Conservation (phyloP, 2,888 invertebrate species). For the Cephus runcator region DNA sequence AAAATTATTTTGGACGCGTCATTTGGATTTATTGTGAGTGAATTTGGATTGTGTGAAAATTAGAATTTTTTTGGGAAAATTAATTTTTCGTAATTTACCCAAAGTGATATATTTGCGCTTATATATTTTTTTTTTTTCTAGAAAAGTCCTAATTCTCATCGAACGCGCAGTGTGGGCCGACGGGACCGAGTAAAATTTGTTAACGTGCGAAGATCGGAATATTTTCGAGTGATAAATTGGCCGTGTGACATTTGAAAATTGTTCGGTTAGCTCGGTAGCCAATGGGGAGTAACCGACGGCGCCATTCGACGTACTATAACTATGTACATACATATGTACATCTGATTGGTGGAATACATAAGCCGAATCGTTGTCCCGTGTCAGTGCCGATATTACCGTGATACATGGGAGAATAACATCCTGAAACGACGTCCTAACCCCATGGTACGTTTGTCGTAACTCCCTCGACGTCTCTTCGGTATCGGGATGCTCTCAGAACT, state of each 20-base stretch:
- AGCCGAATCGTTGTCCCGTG: not conserved
- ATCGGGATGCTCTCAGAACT: not conserved
- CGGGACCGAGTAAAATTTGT: not conserved
- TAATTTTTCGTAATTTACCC: not conserved
- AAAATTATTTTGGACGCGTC: not conserved
- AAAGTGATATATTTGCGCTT: no score
- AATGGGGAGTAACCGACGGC: not conserved
- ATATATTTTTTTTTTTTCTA: no score
- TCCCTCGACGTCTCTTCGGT: not conserved
- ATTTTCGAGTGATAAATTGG: not conserved
- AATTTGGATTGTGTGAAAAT: not conserved
- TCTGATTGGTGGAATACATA: not conserved
- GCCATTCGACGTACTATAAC: not conserved
- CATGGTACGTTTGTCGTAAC: not conserved
- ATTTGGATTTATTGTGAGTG: not conserved
- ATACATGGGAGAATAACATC: not conserved
- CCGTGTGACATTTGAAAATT: not conserved
- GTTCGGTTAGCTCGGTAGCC: not conserved
- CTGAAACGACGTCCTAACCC: not conserved
- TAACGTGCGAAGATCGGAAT: not conserved
- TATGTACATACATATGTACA: not conserved
- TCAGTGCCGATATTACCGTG: not conserved
- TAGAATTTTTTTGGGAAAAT: not conserved
- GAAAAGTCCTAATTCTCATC: no score
- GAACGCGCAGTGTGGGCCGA: not conserved